Conservation (phyloP, 1,140 invertebrate genomes). For the Pomacea maculata region DNA sequence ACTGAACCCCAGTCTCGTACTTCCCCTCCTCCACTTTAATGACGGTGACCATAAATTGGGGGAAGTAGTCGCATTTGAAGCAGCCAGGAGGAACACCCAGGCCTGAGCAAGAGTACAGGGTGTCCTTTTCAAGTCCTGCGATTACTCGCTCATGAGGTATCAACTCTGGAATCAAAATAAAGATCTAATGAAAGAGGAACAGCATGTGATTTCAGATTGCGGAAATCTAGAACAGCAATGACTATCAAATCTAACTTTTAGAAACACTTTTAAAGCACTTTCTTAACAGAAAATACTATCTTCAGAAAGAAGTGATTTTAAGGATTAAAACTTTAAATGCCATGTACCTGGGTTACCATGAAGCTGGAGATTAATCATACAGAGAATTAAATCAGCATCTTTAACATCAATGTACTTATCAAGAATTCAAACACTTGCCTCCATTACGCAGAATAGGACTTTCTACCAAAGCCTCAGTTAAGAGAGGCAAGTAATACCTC, state of each 20-base stretch:
- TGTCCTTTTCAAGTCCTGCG: conserved; percentile 79
- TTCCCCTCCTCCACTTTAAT: conserved; percentile 78
- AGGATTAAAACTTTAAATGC: no score
- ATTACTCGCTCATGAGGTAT: conserved; percentile 75
- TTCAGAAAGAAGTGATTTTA: no score
- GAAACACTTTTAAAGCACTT: no score
- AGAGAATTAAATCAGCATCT: no score
- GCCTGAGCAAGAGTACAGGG: conserved; percentile 70
- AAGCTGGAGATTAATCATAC: no score
- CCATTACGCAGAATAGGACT: conserved; percentile 67
- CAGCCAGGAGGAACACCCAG: conserved; percentile 71
- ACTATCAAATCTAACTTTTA: not conserved
- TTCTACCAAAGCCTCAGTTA: conserved; percentile 76
- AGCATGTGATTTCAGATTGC: not conserved
- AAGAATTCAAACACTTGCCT: conserved; percentile 36
- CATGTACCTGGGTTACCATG: no score
- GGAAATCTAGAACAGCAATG: not conserved
- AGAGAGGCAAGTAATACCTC: conserved; percentile 78
- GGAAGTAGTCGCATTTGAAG: conserved; percentile 67
- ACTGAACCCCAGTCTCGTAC: conserved; percentile 79
- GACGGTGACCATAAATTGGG: not conserved
- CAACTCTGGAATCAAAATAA: conserved; percentile 42
- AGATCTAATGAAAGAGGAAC: not conserved
- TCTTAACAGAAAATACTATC: no score
- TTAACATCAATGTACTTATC: not conserved